Evolutionary conservation across 2,888 invertebrate species (phyloP).

Genomic region (Xylota segnis): DNA sequence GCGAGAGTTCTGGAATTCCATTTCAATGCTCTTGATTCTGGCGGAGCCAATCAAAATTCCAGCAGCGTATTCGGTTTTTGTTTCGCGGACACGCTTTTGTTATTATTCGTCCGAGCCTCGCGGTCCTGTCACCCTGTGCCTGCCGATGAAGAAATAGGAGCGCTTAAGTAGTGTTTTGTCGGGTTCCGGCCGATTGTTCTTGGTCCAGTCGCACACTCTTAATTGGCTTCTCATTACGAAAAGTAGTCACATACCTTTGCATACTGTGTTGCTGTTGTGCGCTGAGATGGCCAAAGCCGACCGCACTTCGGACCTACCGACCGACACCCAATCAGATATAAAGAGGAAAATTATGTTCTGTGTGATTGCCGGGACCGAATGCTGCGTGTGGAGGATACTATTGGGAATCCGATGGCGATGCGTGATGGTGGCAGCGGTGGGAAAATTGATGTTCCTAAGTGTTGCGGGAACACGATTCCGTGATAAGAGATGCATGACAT

Average conservation of each 20-base stretch:
- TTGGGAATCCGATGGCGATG: conserved; percentile 45
- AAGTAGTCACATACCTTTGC: conserved; percentile 76
- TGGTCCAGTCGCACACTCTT: conserved; percentile 53
- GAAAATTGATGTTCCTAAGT: conserved; percentile 61
- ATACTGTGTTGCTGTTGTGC: conserved; percentile 42
- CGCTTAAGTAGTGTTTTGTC: conserved; percentile 56
- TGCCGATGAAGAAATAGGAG: conserved; percentile 74
- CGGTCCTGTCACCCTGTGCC: conserved; percentile 65
- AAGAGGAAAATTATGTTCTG: conserved; percentile 73
- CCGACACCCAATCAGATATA: conserved; percentile 71
- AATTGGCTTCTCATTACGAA: conserved; percentile 76
- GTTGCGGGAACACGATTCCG: conserved; percentile 55
- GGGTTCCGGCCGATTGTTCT: conserved; percentile 51
- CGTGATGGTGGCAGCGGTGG: conserved; percentile 33
- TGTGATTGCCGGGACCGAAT: conserved; percentile 49
- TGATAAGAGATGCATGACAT: conserved; percentile 44
- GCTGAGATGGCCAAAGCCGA: conserved; percentile 9
- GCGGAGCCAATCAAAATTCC: conserved; percentile 76
- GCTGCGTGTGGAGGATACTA: conserved; percentile 48
- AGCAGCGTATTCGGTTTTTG: conserved; percentile 46
- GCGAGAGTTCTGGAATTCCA: conserved; percentile 62
- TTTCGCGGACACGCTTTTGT: conserved; percentile 71
- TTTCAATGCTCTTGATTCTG: conserved; percentile 72
- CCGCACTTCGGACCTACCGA: conserved; percentile 17
- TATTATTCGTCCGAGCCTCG: conserved; percentile 44